phyloP scores from a whole-genome alignment of 2,888 invertebrate species.

The Apamea sordens region DNA sequence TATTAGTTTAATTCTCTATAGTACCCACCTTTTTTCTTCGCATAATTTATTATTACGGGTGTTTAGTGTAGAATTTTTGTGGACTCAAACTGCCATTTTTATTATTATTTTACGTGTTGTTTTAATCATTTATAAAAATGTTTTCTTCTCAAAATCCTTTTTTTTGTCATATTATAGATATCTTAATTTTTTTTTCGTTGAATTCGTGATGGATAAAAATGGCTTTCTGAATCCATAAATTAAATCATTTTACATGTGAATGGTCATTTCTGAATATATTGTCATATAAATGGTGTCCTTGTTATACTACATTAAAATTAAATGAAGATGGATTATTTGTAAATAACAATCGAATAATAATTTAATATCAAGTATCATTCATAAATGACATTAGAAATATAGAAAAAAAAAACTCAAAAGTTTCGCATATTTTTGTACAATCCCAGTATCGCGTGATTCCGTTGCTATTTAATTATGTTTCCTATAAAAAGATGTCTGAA shows the following conservation, averaged over 20 bases:
- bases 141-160: slow-evolving; percentile 4
- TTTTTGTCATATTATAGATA: neutral
- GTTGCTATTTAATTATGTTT: slow-evolving; percentile 16
- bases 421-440: slow-evolving; percentile 12
- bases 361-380: slow-evolving; percentile 53
- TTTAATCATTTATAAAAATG: slow-evolving; percentile 10
- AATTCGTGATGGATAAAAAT: slow-evolving; percentile 15
- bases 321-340: slow-evolving; percentile 41
- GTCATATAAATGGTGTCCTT: slow-evolving; percentile 39
- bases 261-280: slow-evolving; percentile 42
- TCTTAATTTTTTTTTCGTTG: neutral
- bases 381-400: slow-evolving; percentile 24
- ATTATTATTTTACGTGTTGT: neutral
- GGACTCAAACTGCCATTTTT: slow-evolving; percentile 41
- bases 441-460: slow-evolving; percentile 36
- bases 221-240: slow-evolving; percentile 45
- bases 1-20: slow-evolving; percentile 61
- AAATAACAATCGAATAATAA: slow-evolving; percentile 64
- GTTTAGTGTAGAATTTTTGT: slow-evolving; percentile 42
- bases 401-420: slow-evolving; percentile 4
- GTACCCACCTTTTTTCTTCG: slow-evolving; percentile 66
- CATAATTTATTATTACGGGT: slow-evolving; percentile 65
- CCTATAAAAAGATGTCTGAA: neutral
- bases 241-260: slow-evolving; percentile 45
- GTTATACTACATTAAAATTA: slow-evolving; percentile 20